Base-by-base conservation (phyloP, 1,140 invertebrate species). In the Platyscapa corneri region DNA sequence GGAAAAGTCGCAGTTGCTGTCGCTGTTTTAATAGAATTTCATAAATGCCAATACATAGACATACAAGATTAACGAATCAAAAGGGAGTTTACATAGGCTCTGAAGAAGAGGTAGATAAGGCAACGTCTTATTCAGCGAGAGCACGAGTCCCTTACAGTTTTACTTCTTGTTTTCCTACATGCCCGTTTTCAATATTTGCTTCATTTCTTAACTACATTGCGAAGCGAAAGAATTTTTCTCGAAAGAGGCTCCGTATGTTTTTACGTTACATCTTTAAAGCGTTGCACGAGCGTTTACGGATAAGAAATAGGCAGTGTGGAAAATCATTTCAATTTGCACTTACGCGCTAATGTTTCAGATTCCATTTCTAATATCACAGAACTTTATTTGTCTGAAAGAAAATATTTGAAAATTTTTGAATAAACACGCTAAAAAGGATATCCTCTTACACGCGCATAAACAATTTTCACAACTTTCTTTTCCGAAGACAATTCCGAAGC, bases 21-120 rank as follows among this genome's bases (percentile, higher is more conserved):
- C 16, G 49, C 8, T 10, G 67, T 12, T 46, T 46, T n/a, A n/a
- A n/a, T n/a, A n/a, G n/a, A n/a, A n/a, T n/a, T n/a, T n/a, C n/a
- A n/a, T n/a, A n/a, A n/a, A 46, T 46, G 6, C 5, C 34, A 82
- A 74, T 42, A 82, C 67, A 82, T 27, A n/a, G 37, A 37, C 5
- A 53, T 37, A 39, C 27, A 46, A 12, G 67, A 77, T 34, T 77
- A 27, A 83, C 53, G 23, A 76, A 77, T 60, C 27, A 16, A 77
- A 32, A 77, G 27, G 34, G 18, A 70, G 46, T 85, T 64, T 3
- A 75, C 39, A 75, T 80, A 80, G 42, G 60, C 34, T 65, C n/a
- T 82, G 42, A 76, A 82, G 78, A 85, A 81, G 84, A 81, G 78
- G 49, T 85, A 76, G 53, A 82, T 85, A 85, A 85, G 78, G 78